Evolutionary conservation across 2,797 vertebrate genomes (phyloP).

Genomic region (Cryptoblepharus egeriae): DNA sequence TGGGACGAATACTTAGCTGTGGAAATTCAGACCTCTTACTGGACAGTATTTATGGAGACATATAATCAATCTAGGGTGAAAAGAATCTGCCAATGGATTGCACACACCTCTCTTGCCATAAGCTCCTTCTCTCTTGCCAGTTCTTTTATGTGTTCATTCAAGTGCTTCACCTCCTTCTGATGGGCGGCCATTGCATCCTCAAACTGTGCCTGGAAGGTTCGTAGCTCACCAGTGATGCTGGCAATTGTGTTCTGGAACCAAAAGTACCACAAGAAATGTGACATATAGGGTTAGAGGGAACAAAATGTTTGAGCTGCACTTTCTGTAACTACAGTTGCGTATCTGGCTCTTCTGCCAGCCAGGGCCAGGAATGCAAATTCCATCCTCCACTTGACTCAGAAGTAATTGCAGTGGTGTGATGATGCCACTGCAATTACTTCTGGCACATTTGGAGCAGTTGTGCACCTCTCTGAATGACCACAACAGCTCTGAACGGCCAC

Average conservation of each 20-base stretch:
- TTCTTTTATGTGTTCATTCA: constrained; percentile 73
- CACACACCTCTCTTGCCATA: constrained; percentile 68
- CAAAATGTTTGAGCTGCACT: background rate
- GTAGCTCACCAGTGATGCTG: constrained; percentile 71
- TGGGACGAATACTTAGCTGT: background rate
- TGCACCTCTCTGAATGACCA: too few relatives aligned
- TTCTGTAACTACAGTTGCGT: background rate
- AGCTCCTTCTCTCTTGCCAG: constrained; percentile 69
- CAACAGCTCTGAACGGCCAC: too few relatives aligned
- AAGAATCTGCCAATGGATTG: background rate
- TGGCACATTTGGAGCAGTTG: too few relatives aligned
- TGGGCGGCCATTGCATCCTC: constrained; percentile 75
- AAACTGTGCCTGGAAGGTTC: constrained; percentile 74
- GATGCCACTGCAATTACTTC: too few relatives aligned
- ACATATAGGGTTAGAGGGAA: background rate
- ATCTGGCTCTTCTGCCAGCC: too few relatives aligned
- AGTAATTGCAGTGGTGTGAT: too few relatives aligned
- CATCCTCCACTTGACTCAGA: too few relatives aligned
- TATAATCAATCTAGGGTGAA: background rate
- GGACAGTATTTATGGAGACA: background rate
- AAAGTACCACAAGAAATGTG: rapidly evolving
- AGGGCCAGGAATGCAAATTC: too few relatives aligned
- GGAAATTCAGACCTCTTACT: background rate
- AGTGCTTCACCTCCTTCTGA: constrained; percentile 64
- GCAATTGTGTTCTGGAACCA: constrained; percentile 62